phyloP scores from a whole-genome alignment of 2,113 vertebrate genomes.

The Heloderma charlesbogerti region DNA sequence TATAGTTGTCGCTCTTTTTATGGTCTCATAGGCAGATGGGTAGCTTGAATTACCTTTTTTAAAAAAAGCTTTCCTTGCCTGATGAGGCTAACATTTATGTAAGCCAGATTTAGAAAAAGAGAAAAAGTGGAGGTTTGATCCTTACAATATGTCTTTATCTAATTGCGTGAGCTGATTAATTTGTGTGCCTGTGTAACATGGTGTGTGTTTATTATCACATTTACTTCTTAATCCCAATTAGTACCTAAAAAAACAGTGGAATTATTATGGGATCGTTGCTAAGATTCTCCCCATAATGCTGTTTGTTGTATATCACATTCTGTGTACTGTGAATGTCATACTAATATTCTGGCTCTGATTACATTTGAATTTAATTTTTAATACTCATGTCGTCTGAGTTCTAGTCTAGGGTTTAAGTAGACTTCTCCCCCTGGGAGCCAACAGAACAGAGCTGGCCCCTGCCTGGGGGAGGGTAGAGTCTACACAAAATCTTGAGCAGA shows the following conservation, averaged over 20 bases:
- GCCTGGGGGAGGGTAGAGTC: too few species aligned
- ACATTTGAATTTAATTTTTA: background rate
- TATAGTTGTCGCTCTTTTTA: background rate
- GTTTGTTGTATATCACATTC: background rate
- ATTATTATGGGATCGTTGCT: conserved; percentile 1
- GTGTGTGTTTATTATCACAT: background rate
- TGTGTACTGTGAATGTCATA: background rate
- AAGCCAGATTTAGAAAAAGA: background rate
- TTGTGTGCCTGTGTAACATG: background rate
- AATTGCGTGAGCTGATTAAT: background rate
- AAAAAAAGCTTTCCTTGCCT: background rate
- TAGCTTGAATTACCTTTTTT: background rate
- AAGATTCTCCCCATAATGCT: background rate
- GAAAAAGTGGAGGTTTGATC: background rate
- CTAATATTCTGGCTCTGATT: background rate
- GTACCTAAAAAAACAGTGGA: background rate
- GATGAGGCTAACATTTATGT: background rate
- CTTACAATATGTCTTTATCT: background rate
- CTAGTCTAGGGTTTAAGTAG: background rate
- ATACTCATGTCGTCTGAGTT: background rate
- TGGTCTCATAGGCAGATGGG: background rate
- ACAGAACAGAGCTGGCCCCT: too few species aligned
- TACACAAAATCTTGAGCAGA: too few species aligned
- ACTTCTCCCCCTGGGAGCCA: background rate
- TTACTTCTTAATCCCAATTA: conserved; percentile 5